A percentile compares a stretch with the other conserved stretches of the same genome.
phyloP scores from a whole-genome alignment of 2,113 vertebrate genomes.

The Bos indicus region DNA sequence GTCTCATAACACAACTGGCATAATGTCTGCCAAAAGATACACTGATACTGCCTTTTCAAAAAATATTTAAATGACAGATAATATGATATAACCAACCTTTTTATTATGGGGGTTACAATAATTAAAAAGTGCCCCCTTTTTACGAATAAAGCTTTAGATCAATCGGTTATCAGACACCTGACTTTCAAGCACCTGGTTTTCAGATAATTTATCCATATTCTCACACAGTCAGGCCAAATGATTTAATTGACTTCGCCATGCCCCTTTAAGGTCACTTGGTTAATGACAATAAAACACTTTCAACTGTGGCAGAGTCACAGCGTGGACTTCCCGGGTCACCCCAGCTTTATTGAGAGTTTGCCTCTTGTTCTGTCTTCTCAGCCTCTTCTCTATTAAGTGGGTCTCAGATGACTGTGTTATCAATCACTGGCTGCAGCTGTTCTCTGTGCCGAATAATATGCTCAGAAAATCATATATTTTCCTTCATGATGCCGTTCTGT shows the following conservation, averaged over 20 bases:
- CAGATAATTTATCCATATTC: conserved; percentile 10
- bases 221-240: not conserved
- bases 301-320: not conserved
- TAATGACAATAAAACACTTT: conserved; percentile 47
- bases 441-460: not conserved
- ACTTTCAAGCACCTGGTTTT: conserved; percentile 25
- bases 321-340: not conserved
- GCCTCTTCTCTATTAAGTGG: not conserved
- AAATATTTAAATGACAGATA: not conserved
- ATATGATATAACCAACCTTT: not conserved
- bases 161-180: not conserved
- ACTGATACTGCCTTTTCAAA: not conserved
- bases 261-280: conserved; percentile 17
- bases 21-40: not conserved
- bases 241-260: conserved; percentile 11
- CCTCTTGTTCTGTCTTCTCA: not conserved
- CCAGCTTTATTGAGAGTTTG: not conserved
- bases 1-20: not conserved
- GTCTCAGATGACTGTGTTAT: conserved; percentile 30
- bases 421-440: not conserved
- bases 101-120: not conserved
- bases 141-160: not conserved
- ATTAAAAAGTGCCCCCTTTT: not conserved
- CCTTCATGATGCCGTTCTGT: not conserved
- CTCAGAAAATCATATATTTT: not conserved